These are phyloP conservation scores for Hanleya hanleyi DNA, from an alignment of 2,888 invertebrate species.

Conservation along the genomic window DNA sequence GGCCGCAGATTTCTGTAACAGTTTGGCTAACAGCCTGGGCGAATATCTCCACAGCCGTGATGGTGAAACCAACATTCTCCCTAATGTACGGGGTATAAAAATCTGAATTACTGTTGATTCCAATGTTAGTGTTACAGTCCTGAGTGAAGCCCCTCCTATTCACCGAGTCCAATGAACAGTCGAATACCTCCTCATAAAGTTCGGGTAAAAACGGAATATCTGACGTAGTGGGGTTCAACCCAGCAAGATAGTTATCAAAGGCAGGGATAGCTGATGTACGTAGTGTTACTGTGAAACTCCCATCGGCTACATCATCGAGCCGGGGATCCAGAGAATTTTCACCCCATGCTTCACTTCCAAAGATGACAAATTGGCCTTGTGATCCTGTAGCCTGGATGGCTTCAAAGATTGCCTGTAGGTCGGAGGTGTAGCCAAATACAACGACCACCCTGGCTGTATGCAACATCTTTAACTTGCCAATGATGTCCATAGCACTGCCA, in stretches of 20 bases:
- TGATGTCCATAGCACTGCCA: constrained; percentile 28
- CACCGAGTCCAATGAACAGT: constrained; percentile 56
- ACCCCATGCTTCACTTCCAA: constrained; percentile 57
- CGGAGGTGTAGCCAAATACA: constrained; percentile 36
- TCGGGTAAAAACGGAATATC: constrained; percentile 53
- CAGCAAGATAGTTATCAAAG: constrained; percentile 47
- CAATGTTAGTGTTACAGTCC: constrained; percentile 31
- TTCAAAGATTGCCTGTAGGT: constrained; percentile 39
- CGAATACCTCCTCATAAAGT: constrained; percentile 56
- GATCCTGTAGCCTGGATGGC: constrained; percentile 37
- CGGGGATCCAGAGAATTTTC: neutral
- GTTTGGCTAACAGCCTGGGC: constrained; percentile 67
- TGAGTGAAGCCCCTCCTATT: constrained; percentile 41
- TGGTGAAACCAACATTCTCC: constrained; percentile 37
- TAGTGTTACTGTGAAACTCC: constrained; percentile 49
- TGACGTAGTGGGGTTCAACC: constrained; percentile 27
- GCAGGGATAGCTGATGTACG: constrained; percentile 22
- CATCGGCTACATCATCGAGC: constrained; percentile 39
- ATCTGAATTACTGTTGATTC: constrained; percentile 4
- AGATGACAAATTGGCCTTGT: constrained; percentile 45
- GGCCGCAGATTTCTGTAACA: constrained; percentile 56
- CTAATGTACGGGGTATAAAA: constrained; percentile 35
- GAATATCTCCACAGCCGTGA: constrained; percentile 64
- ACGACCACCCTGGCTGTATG: constrained; percentile 52
- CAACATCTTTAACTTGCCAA: constrained; percentile 42